Percentiles rank a stretch among this genome's conserved stretches.
These are phyloP conservation scores for Coelopa frigida DNA, from an alignment of 1,140 invertebrate genomes.

Conservation along the genomic window DNA sequence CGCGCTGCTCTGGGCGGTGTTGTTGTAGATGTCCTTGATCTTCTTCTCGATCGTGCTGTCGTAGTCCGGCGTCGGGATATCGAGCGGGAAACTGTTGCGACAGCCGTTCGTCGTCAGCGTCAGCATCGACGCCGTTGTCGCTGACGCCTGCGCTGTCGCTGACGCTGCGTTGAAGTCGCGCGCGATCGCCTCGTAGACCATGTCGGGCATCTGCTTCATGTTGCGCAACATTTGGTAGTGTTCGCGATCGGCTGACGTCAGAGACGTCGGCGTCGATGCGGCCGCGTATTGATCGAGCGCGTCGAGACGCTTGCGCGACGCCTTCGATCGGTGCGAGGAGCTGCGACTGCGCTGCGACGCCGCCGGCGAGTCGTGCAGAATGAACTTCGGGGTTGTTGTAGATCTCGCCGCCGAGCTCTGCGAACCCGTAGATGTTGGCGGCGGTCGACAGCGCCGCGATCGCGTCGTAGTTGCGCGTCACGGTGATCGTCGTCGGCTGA, in stretches of 20 bases:
- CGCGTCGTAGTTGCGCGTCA: slow-evolving; percentile 17
- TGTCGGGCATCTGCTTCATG: slow-evolving; percentile 49
- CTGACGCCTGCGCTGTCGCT: slow-evolving; percentile 18
- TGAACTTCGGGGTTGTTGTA: slow-evolving; percentile 45
- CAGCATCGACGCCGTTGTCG: too few species aligned
- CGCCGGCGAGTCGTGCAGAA: slow-evolving; percentile 31
- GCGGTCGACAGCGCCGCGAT: slow-evolving; percentile 28
- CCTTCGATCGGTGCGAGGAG: slow-evolving; percentile 27
- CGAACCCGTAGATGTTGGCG: slow-evolving; percentile 36
- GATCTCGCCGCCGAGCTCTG: slow-evolving; percentile 39
- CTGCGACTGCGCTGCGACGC: slow-evolving; percentile 25
- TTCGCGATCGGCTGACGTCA: slow-evolving; percentile 30
- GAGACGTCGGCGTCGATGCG: slow-evolving; percentile 32
- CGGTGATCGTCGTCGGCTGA: slow-evolving; percentile 5
- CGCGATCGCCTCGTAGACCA: slow-evolving; percentile 56
- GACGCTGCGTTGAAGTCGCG: slow-evolving; percentile 35
- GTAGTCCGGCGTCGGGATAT: slow-evolving; percentile 42
- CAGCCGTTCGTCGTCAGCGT: slow-evolving; percentile 5
- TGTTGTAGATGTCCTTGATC: slow-evolving; percentile 42
- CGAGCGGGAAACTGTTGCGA: slow-evolving; percentile 14
- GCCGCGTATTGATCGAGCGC: slow-evolving; percentile 34
- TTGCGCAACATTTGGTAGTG: slow-evolving; percentile 43
- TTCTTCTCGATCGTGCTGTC: slow-evolving; percentile 43
- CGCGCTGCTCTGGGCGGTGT: slow-evolving; percentile 38
- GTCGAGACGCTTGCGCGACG: slow-evolving; percentile 27